Evolutionary conservation across 1,140 invertebrate genomes (phyloP).

Genomic region (Melitaea cinxia): DNA sequence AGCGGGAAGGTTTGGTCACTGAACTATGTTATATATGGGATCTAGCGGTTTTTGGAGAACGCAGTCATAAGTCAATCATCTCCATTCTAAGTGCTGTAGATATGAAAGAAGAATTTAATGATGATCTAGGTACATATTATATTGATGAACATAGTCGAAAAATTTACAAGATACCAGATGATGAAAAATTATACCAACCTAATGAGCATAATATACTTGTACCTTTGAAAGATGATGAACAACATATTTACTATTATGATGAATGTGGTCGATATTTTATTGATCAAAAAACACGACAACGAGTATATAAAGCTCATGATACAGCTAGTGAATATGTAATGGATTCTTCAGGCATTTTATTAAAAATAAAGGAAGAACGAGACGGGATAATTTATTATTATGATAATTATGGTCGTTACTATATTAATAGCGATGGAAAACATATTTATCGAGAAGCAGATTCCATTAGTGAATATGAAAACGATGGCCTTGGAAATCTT

Average conservation of each 20-base stretch:
- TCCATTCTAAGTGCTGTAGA: conserved; percentile 71
- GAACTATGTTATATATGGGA: conserved; percentile 72
- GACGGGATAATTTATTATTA: conserved; percentile 66
- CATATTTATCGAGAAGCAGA: conserved; percentile 71
- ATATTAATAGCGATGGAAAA: conserved; percentile 63
- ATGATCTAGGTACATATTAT: conserved; percentile 67
- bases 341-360: conserved; percentile 60
- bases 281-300: conserved; percentile 58
- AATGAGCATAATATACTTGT: conserved; percentile 70
- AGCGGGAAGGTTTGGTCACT: conserved; percentile 65
- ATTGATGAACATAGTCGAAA: conserved; percentile 70
- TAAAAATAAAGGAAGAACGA: conserved; percentile 66
- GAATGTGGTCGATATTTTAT: conserved; percentile 74
- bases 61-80: conserved; percentile 68
- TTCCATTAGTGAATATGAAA: conserved; percentile 71
- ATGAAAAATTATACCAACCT: conserved; percentile 58
- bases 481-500: conserved; percentile 73
- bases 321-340: conserved; percentile 74
- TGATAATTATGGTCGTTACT: conserved; percentile 71
- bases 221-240: conserved; percentile 61
- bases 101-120: conserved; percentile 69
- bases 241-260: conserved; percentile 72
- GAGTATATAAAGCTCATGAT: conserved; percentile 68
- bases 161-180: conserved; percentile 65
- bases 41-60: conserved; percentile 64